Conservation (phyloP, 2,797 vertebrate species). For the Diceros bicornis region DNA sequence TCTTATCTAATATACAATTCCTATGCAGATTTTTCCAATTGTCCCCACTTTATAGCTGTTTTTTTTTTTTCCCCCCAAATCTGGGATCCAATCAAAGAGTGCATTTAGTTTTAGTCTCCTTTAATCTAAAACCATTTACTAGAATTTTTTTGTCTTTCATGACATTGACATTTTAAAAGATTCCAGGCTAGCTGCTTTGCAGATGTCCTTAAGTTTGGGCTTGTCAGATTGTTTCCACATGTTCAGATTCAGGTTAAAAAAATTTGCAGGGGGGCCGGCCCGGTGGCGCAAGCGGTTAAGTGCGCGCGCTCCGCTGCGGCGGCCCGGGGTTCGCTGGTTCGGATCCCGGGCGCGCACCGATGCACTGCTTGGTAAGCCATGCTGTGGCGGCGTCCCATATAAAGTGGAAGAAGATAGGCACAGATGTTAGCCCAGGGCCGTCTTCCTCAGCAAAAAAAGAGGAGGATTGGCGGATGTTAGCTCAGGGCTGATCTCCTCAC, state of each 20-base stretch:
- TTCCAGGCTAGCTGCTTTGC: background rate
- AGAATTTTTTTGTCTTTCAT: background rate
- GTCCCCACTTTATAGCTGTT: background rate
- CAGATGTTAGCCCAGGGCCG: too few species aligned
- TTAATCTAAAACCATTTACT: background rate
- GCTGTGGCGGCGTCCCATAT: too few species aligned
- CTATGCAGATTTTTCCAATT: background rate
- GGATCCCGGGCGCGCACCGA: too few species aligned
- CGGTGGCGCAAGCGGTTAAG: too few species aligned
- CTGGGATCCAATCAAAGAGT: background rate
- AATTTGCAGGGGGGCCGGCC: background rate
- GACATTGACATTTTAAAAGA: conserved; percentile 10
- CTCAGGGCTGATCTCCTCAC: too few species aligned
- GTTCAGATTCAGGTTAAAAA: background rate
- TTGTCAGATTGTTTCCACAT: background rate
- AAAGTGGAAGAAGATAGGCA: too few species aligned
- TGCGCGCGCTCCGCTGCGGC: too few species aligned
- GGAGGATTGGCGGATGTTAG: too few species aligned
- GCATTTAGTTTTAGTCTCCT: background rate
- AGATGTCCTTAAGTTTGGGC: background rate
- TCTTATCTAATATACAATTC: background rate
- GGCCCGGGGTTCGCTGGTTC: too few species aligned
- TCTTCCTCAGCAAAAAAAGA: too few species aligned
- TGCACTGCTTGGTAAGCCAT: too few species aligned
- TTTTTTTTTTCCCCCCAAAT: background rate